These are phyloP conservation scores for Scaptomyza montana DNA, from an alignment of 1,140 invertebrate species.

Conservation along the genomic window DNA sequence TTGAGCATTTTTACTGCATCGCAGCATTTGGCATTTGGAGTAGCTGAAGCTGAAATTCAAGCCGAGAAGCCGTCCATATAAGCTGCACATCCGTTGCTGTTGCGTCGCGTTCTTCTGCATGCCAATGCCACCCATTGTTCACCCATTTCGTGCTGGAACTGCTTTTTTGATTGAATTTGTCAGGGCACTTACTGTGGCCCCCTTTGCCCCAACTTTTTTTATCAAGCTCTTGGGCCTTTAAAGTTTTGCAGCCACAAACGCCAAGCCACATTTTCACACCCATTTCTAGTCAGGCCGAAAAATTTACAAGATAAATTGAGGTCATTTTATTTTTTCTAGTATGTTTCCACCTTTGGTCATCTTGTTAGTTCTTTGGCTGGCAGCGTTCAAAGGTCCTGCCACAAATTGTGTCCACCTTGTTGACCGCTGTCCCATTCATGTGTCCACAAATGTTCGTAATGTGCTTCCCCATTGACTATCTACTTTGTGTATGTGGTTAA, in stretches of 20 bases:
- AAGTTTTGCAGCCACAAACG: conserved; percentile 64
- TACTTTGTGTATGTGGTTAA: conserved; percentile 73
- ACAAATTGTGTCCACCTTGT: conserved; percentile 68
- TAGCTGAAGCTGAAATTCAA: conserved; percentile 33
- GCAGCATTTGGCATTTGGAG: conserved; percentile 57
- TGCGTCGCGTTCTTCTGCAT: not conserved
- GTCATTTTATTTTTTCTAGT: conserved; percentile 68
- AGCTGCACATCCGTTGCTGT: conserved; percentile 56
- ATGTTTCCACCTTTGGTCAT: conserved; percentile 62
- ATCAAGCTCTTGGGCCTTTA: conserved; percentile 40
- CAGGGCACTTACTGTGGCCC: conserved; percentile 36
- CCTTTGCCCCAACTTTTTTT: not conserved
- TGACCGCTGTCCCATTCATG: conserved; percentile 64
- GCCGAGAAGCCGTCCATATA: conserved; percentile 32
- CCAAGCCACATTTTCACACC: conserved; percentile 48
- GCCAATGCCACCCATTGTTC: not conserved
- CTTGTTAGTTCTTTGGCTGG: conserved; percentile 48
- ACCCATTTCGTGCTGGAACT: not conserved
- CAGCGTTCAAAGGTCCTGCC: conserved; percentile 50
- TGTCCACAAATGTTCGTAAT: conserved; percentile 78
- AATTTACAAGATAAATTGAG: conserved; percentile 80
- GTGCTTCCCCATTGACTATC: conserved; percentile 74
- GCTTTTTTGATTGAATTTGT: conserved; percentile 71
- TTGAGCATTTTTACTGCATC: conserved; percentile 65
- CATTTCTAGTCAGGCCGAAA: conserved; percentile 24